phyloP scores from a whole-genome alignment of 2,888 invertebrate species.

The Leptinotarsa rubiginosa region DNA sequence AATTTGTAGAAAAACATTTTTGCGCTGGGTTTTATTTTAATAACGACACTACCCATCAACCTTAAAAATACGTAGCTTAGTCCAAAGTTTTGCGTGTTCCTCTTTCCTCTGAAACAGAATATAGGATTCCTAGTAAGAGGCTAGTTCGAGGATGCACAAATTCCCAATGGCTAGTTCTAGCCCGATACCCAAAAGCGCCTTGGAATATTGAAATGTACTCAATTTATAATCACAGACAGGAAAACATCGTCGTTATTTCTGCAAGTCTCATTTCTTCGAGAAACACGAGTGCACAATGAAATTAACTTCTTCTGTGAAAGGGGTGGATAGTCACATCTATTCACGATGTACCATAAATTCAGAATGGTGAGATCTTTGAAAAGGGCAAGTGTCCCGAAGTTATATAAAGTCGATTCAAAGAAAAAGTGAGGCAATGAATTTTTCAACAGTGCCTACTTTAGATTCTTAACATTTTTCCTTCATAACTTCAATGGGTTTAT shows the following conservation, averaged over 20 bases:
- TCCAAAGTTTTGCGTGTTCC: neutral
- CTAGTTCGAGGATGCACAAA: neutral
- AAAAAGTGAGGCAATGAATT: neutral
- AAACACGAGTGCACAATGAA: conserved; percentile 29
- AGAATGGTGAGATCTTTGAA: neutral
- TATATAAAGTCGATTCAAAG: neutral
- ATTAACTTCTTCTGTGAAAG: conserved; percentile 23
- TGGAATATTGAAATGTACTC: conserved; percentile 31
- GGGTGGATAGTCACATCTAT: conserved; percentile 2
- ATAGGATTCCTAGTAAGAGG: neutral
- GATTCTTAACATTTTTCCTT: too few relatives aligned
- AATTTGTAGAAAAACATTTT: too few relatives aligned
- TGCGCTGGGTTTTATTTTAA: too few relatives aligned
- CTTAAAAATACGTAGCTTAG: too few relatives aligned
- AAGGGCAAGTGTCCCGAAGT: too few relatives aligned
- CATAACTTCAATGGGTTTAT: too few relatives aligned
- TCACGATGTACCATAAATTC: conserved; percentile 9
- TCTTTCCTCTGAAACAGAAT: neutral
- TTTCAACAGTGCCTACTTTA: too few relatives aligned
- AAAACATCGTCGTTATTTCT: conserved; percentile 37
- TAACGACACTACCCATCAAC: too few relatives aligned
- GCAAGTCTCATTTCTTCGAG: conserved; percentile 32
- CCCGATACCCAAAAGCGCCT: conserved; percentile 13
- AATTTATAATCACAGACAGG: conserved; percentile 34
- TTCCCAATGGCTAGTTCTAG: neutral